phyloP scores from a whole-genome alignment of 2,797 vertebrate species.

The Cossypha niveicapilla region DNA sequence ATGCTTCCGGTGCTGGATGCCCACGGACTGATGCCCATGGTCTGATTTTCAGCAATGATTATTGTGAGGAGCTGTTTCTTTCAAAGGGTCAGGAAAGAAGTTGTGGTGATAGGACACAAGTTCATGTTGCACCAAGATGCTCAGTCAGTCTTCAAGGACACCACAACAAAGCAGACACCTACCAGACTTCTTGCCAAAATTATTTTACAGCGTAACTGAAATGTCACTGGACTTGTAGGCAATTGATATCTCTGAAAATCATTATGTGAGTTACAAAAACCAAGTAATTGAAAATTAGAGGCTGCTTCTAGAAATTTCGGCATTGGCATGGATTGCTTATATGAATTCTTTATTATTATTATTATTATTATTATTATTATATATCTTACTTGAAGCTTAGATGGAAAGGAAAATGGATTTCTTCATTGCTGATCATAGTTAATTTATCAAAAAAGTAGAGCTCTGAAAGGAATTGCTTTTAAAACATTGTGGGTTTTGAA shows the following conservation, averaged over 20 bases:
- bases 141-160: background rate
- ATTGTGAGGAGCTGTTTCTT: background rate
- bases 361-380: too few species aligned
- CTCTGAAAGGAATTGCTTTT: constrained; percentile 31
- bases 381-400: background rate
- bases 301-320: background rate
- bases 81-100: background rate
- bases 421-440: background rate
- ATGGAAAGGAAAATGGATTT: constrained; percentile 6
- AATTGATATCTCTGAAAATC: background rate
- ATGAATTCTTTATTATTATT: background rate
- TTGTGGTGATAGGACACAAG: background rate
- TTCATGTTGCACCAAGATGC: background rate
- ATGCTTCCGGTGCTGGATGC: background rate
- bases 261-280: background rate
- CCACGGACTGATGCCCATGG: background rate
- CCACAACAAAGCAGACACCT: background rate
- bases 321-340: background rate
- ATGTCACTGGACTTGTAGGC: background rate
- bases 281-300: background rate
- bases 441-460: constrained; percentile 35
- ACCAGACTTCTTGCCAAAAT: background rate
- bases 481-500: constrained; percentile 25
- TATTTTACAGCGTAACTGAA: background rate
- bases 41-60: background rate